These are phyloP conservation scores for Karalla daura DNA, from an alignment of 2,797 vertebrate species.

Conservation along the genomic window DNA sequence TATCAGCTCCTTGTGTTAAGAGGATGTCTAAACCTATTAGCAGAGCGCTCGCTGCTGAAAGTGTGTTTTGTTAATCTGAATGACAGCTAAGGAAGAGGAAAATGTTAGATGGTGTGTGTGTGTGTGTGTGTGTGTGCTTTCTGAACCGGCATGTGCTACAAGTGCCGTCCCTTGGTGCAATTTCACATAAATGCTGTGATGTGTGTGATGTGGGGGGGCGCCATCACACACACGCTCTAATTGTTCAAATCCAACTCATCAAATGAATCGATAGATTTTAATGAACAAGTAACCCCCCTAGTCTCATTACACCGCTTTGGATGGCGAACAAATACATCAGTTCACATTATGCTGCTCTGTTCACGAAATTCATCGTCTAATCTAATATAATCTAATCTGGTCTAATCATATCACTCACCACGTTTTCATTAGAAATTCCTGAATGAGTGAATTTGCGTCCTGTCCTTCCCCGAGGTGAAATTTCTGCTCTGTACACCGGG, in stretches of 20 bases:
- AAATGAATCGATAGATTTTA: slow-evolving; percentile 60
- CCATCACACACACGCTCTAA: slow-evolving; percentile 42
- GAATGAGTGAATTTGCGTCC: slow-evolving; percentile 16
- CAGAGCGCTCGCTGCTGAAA: not conserved
- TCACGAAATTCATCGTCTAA: slow-evolving; percentile 27
- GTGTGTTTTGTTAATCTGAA: slow-evolving; percentile 52
- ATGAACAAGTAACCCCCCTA: slow-evolving; percentile 43
- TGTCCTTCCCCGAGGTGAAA: not conserved
- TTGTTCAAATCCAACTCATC: slow-evolving; percentile 52
- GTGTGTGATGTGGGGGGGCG: slow-evolving; percentile 41
- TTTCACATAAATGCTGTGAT: slow-evolving; percentile 31
- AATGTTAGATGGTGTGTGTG: slow-evolving; percentile 24
- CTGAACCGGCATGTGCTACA: not conserved
- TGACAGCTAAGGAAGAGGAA: slow-evolving; percentile 35
- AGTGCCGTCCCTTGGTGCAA: slow-evolving; percentile 9
- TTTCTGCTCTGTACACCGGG: not conserved
- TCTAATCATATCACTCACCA: slow-evolving; percentile 20
- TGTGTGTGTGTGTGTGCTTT: not conserved
- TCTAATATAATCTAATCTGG: slow-evolving; percentile 39
- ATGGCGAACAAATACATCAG: slow-evolving; percentile 46
- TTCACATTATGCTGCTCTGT: slow-evolving; percentile 27
- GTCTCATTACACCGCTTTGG: slow-evolving; percentile 32
- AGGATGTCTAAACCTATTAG: slow-evolving; percentile 60
- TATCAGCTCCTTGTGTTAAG: slow-evolving; percentile 24
- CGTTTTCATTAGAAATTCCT: slow-evolving; percentile 1